Evolutionary conservation across 2,113 vertebrate genomes (phyloP), one percentile per base, ranked within the genome.

Genomic region (Oxyura jamaicensis): DNA sequence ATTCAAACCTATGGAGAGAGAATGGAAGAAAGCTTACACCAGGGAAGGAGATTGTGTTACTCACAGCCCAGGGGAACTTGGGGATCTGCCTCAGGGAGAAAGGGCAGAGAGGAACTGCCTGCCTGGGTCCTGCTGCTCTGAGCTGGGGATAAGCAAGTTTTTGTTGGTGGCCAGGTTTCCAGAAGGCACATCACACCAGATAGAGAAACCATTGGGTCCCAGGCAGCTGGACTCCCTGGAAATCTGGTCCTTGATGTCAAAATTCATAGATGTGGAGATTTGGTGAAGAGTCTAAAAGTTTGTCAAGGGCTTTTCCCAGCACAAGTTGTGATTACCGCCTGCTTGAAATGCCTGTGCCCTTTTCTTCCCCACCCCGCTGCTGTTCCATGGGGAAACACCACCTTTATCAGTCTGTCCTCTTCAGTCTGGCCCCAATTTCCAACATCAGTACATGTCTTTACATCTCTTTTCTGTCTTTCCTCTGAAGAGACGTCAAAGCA

Each of bases 1-100:
- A 93, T 71, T 99, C 99, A 14, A 99, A 97, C 88, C 98, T 98
- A 28, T 31, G 29, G 41, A 50, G 28, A 0, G 8, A 33, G 8
- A 28, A 20, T 5, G 50, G 73, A 60, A 11, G 56, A 17, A 14
- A 6, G 36, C 31, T 48, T 4, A 53, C 0, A 1, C 11, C 8
- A n/a, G 53, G 62, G 60, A 6, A 42, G 56, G 69, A 36, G 33
- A 6, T 5, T 0, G 3, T 18, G 14, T 8, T 36, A 25, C 31
- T 62, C 14, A 1, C 35, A 23, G 6, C 22, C 22, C 14, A 4
- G 44, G 35, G 44, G 21, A 9, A 1, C 9, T 2, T 13, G 60
- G 29, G 52, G n/a, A 22, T 17, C 60, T 72, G 48, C 6, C 36
- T 5, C 4, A 3, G 63, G 42, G 39, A 4, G 13, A 20, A 46